These are phyloP conservation scores for Poeciliopsis turneri DNA, from an alignment of 2,797 vertebrate genomes.

Conservation along the genomic window DNA sequence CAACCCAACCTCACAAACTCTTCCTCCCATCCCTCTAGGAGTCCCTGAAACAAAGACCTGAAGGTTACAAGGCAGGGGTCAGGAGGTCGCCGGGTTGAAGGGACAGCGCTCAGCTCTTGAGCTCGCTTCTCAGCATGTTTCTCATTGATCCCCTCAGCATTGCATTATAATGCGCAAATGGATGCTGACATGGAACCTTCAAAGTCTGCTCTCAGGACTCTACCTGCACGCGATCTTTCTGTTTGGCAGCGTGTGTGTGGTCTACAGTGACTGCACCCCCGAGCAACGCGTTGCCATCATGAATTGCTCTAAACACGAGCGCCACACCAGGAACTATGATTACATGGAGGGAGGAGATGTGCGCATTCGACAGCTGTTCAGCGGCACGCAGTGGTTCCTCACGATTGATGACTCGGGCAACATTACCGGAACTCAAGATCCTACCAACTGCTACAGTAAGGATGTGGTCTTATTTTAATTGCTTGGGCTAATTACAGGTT, in stretches of 20 bases:
- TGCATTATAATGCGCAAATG: conserved; percentile 99
- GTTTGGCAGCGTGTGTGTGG: conserved; percentile 89
- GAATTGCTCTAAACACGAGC: conserved; percentile 97
- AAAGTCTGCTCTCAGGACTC: conserved; percentile 93
- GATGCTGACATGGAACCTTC: conserved; percentile 98
- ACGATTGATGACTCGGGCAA: conserved; percentile 94
- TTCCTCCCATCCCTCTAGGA: conserved; percentile 27
- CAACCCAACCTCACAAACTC: conserved; percentile 11
- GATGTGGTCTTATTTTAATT: conserved; percentile 40
- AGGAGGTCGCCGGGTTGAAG: conserved; percentile 69
- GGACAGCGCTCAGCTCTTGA: conserved; percentile 77
- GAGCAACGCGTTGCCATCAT: conserved; percentile 93
- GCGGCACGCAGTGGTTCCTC: conserved; percentile 97
- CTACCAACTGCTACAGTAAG: conserved; percentile 97
- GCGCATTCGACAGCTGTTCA: conserved; percentile 96
- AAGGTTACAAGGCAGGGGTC: conserved; percentile 84
- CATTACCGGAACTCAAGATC: conserved; percentile 94
- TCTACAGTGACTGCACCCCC: conserved; percentile 93
- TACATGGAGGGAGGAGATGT: conserved; percentile 99
- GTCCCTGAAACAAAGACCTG: conserved; percentile 62
- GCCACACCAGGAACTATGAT: conserved; percentile 97
- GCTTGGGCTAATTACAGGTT: too few species aligned
- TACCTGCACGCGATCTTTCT: conserved; percentile 93
- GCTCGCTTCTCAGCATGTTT: conserved; percentile 94
- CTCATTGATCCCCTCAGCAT: conserved; percentile 90